Evolutionary conservation across 2,888 invertebrate genomes (phyloP), one percentile per base, ranked within the genome.

Genomic region (Watsonalla cultraria): DNA sequence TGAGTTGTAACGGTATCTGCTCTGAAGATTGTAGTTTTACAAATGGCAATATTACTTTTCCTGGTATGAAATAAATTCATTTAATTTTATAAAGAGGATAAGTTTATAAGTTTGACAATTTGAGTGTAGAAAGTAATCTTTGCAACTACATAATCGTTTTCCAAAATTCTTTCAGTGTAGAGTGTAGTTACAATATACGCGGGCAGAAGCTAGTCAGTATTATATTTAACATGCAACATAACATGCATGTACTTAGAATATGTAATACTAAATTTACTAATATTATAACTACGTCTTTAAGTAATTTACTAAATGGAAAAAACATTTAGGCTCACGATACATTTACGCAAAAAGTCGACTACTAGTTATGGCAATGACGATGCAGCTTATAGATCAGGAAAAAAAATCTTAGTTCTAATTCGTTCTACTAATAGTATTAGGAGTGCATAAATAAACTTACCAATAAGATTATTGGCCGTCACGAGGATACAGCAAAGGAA

Each of bases 381-480:
- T 11, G 11, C 11, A 7, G 11, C 42, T 11, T 11, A 7, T 42
- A 42, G 11, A 9, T 34, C 34, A 46, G 7, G 34, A 24, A n/a
- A 45, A 51, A 51, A 33, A 8, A 24, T 15, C 15, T 24, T 14
- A 37, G 13, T 11, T 9, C 2, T 35, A 0, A 33, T 11, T 34
- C n/a, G 7, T 11, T 47, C 11, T 11, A 7, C 11, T 42, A 5
- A 5, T 33, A 7, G 14, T 8, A 9, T 0, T 37, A 37, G 37
- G 9, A 37, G 5, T 11, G 11, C 11, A 2, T 5, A 11, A 11
- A 42, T 51, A n/a, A 46, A 92, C 94, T 94, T 91, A 96, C 97
- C 97, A 85, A 97, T 96, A 67, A 97, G 92, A 88, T 96, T 96
- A 86, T 96, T 97, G 64, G 96, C 96, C 35, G 96, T 96, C 60